These are phyloP conservation scores for Hafferia zeledoni DNA, from an alignment of 2,797 vertebrate genomes.

Conservation along the genomic window DNA sequence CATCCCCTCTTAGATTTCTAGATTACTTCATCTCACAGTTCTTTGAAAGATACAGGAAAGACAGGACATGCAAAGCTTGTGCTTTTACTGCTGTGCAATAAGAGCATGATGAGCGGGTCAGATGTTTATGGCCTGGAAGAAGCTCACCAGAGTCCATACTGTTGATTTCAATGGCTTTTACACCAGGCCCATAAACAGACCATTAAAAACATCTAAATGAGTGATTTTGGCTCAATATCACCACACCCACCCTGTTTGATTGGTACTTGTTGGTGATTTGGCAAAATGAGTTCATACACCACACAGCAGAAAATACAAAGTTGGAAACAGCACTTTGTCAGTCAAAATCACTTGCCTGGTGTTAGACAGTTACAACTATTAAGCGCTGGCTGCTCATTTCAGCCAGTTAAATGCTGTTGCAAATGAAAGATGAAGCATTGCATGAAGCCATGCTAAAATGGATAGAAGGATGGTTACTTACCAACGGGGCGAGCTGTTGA, in stretches of 20 bases:
- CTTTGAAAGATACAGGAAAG: not conserved
- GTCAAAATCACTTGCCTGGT: slow-evolving; percentile 22
- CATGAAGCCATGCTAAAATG: slow-evolving; percentile 87
- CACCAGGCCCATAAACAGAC: not conserved
- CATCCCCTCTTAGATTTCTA: not conserved
- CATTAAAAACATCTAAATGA: not conserved
- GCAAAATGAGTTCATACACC: not conserved
- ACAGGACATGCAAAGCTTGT: slow-evolving; percentile 21
- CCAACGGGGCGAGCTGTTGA: slow-evolving; percentile 97
- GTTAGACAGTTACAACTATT: slow-evolving; percentile 39
- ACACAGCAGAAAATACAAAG: slow-evolving; percentile 37
- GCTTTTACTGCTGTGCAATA: slow-evolving; percentile 18
- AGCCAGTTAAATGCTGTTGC: slow-evolving; percentile 63
- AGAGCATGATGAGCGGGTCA: slow-evolving; percentile 44
- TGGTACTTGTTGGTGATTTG: not conserved
- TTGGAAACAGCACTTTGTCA: slow-evolving; percentile 10
- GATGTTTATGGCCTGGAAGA: not conserved
- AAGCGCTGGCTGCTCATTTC: slow-evolving; percentile 2
- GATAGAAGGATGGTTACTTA: slow-evolving; percentile 98
- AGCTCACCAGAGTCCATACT: slow-evolving; percentile 1
- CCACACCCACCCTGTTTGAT: not conserved
- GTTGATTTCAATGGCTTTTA: not conserved
- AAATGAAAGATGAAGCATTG: slow-evolving; percentile 78
- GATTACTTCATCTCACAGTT: not conserved
- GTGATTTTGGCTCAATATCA: not conserved